Conservation (phyloP, 1,140 invertebrate species). For the Bombus turneri region DNA sequence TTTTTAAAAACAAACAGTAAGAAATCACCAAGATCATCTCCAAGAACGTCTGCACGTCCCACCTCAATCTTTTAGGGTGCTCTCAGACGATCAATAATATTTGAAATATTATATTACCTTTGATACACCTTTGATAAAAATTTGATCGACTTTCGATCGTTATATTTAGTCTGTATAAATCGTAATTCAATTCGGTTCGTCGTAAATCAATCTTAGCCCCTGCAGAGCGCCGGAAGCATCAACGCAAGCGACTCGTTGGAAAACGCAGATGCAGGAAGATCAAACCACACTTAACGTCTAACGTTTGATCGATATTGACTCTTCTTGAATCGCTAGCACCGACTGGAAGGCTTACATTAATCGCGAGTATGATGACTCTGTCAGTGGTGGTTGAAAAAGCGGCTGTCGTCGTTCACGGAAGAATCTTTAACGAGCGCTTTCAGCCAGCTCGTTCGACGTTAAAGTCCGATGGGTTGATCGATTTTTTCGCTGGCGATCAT, state of each 20-base stretch:
- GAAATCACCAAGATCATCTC: not conserved
- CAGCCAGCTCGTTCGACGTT: not conserved
- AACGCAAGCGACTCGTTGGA: not conserved
- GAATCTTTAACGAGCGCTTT: not conserved
- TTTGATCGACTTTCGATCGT: too few relatives aligned
- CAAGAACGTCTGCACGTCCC: too few relatives aligned
- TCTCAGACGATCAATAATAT: too few relatives aligned
- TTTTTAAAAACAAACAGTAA: not conserved
- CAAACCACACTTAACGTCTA: not conserved
- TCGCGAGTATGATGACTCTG: not conserved
- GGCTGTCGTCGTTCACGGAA: not conserved
- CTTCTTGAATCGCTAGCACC: not conserved
- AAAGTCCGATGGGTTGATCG: constrained; percentile 48
- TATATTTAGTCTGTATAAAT: too few relatives aligned
- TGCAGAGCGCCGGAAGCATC: rapidly evolving
- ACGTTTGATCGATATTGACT: not conserved
- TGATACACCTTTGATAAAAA: too few relatives aligned
- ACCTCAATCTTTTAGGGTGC: too few relatives aligned
- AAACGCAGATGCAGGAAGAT: not conserved
- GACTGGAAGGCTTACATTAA: not conserved
- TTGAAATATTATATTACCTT: too few relatives aligned
- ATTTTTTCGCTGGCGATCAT: constrained; percentile 60
- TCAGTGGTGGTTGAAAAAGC: not conserved
- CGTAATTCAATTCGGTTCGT: too few relatives aligned
- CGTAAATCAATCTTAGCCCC: not conserved